A percentile compares a stretch with the other conserved stretches of the same genome.
Evolutionary conservation across 2,113 vertebrate genomes (phyloP).

Genomic region (Riparia riparia): DNA sequence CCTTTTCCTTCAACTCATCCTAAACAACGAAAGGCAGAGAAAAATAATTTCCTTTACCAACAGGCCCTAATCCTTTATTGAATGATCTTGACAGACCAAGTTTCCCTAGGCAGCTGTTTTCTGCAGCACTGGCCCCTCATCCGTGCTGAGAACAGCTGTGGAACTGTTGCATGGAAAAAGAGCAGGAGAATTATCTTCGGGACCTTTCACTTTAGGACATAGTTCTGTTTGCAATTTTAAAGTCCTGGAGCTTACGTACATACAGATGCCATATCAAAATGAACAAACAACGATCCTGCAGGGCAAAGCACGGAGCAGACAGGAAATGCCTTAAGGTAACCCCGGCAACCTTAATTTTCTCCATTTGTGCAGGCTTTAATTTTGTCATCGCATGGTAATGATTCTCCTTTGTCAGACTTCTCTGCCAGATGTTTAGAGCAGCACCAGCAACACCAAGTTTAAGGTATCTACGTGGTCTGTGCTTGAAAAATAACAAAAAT

Average conservation of each 20-base stretch:
- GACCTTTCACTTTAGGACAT: not conserved
- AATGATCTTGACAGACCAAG: not conserved
- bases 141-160: not conserved
- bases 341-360: constrained; percentile 47
- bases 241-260: not conserved
- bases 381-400: not conserved
- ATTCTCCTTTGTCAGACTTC: not conserved
- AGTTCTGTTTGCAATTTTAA: constrained; percentile 18
- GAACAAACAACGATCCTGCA: not conserved
- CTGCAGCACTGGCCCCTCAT: not conserved
- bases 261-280: not conserved
- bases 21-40: not conserved
- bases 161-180: not conserved
- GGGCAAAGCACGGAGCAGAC: not conserved
- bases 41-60: not conserved
- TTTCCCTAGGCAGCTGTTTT: not conserved
- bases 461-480: not conserved
- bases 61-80: not conserved
- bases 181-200: not conserved
- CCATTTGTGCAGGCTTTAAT: constrained; percentile 40
- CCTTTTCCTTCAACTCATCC: not conserved
- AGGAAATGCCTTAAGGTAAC: constrained; percentile 65
- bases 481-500: not conserved
- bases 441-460: not conserved
- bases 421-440: constrained; percentile 33